Conservation (phyloP, 2,888 invertebrate genomes). For the Hyalella azteca region DNA sequence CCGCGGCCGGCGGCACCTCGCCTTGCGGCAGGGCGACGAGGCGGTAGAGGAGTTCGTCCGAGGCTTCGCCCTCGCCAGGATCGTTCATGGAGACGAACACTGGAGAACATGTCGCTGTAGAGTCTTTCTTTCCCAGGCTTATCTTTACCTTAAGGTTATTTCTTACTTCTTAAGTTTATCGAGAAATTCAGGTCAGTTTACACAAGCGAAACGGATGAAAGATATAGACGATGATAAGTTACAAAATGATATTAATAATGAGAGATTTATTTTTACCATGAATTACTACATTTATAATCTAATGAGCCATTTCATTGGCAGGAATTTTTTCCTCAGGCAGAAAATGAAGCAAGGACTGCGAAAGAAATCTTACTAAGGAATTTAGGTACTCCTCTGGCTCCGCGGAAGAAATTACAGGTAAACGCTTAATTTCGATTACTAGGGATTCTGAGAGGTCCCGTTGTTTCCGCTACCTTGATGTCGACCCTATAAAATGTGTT, state of each 20-base stretch:
- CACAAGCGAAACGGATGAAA: no score
- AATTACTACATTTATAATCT: no score
- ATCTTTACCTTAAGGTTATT: constrained; percentile 48
- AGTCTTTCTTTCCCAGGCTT: constrained; percentile 52
- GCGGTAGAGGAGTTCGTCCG: constrained; percentile 47
- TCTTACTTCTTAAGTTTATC: no score
- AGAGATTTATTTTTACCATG: no score
- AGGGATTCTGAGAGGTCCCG: no score
- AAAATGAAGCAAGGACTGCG: constrained; percentile 47
- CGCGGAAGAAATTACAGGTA: constrained; percentile 55
- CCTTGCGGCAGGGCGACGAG: constrained; percentile 41
- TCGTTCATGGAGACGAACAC: constrained; percentile 55
- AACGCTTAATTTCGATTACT: neutral
- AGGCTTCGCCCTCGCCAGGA: constrained; percentile 50
- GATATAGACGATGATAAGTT: no score
- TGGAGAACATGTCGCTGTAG: constrained; percentile 55
- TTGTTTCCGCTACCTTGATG: no score
- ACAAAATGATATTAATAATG: no score
- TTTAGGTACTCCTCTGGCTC: constrained; percentile 47
- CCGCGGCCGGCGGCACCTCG: constrained; percentile 47
- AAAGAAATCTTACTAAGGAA: constrained; percentile 44
- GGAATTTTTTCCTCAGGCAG: constrained; percentile 54
- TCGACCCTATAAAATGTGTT: no score
- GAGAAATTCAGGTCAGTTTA: no score
- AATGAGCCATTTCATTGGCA: no score